Conservation (phyloP, 2,113 vertebrate species). For the Podarcis raffonei region DNA sequence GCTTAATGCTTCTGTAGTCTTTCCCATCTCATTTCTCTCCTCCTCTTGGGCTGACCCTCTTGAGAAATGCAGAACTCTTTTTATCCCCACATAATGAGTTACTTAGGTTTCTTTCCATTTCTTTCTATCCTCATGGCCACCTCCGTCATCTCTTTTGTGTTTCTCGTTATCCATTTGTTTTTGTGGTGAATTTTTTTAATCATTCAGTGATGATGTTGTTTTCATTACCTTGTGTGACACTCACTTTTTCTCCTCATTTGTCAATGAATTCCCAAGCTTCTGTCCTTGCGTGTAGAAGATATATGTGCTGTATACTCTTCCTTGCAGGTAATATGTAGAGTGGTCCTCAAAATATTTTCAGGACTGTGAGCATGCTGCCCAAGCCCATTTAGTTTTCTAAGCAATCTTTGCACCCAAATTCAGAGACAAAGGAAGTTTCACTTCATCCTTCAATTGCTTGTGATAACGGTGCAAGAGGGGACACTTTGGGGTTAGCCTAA, state of each 20-base stretch:
- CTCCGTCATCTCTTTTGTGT: not conserved
- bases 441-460: not conserved
- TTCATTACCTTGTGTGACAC: not conserved
- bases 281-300: not conserved
- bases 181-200: not conserved
- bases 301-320: not conserved
- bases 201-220: not conserved
- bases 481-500: too few species aligned
- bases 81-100: not conserved
- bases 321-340: not conserved
- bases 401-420: not conserved
- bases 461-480: too few species aligned
- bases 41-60: not conserved
- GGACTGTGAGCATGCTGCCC: not conserved
- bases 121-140: not conserved
- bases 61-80: not conserved
- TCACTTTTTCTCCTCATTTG: not conserved
- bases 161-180: not conserved
- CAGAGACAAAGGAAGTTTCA: not conserved
- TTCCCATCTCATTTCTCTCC: not conserved
- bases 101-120: not conserved
- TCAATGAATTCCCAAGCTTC: not conserved
- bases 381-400: not conserved
- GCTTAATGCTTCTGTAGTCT: not conserved
- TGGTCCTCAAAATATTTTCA: constrained; percentile 3